Conservation (phyloP, 2,113 vertebrate species). For the Apodemus speciosus region DNA sequence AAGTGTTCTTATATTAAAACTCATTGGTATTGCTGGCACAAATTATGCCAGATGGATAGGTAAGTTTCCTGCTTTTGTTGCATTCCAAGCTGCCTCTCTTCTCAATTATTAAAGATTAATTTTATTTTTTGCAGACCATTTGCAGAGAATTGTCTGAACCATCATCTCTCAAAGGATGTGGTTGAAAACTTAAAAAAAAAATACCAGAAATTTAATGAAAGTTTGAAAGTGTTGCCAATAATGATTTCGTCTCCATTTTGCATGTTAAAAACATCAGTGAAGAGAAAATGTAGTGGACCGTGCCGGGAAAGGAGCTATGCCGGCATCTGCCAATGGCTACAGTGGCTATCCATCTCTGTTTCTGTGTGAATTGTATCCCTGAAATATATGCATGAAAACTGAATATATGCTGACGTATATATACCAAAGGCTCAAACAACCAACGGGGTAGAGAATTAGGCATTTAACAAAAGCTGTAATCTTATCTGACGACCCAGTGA, state of each 20-base stretch:
- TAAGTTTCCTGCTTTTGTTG: slow-evolving; percentile 47
- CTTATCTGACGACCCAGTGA: background rate
- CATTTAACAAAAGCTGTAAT: background rate
- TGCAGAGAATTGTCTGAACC: slow-evolving; percentile 51
- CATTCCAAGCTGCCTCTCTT: slow-evolving; percentile 52
- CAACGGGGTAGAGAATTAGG: background rate
- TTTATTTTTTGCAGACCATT: slow-evolving; percentile 62
- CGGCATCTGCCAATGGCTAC: background rate
- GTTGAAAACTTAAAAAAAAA: slow-evolving; percentile 65
- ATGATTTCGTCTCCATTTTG: slow-evolving; percentile 24
- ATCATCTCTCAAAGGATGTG: slow-evolving; percentile 57
- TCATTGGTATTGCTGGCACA: slow-evolving; percentile 68
- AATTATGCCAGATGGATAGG: slow-evolving; percentile 62
- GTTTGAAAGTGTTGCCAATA: slow-evolving; percentile 56
- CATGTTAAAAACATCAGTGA: background rate
- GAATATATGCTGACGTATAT: background rate
- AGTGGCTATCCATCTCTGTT: background rate
- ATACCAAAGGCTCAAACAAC: background rate
- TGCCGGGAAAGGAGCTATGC: background rate
- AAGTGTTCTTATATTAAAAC: slow-evolving; percentile 52
- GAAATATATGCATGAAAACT: background rate
- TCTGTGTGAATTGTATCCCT: background rate
- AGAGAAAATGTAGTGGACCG: background rate
- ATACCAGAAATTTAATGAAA: slow-evolving; percentile 59
- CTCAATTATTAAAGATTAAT: slow-evolving; percentile 74